Base-by-base conservation (phyloP, 1,140 invertebrate genomes). In the Penaeus chinensis region DNA sequence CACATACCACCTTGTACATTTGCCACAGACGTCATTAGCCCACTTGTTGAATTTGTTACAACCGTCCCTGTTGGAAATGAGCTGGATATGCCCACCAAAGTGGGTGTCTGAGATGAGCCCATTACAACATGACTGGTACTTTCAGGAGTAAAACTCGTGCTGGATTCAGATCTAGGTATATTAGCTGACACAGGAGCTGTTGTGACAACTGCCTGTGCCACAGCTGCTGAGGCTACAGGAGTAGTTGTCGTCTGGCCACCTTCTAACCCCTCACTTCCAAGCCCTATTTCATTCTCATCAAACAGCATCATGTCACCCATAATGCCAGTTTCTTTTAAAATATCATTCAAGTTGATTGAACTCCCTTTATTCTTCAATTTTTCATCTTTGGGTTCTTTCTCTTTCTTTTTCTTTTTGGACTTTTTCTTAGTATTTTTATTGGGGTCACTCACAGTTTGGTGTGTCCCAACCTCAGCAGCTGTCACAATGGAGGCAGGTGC, bases 401-500 rank as follows among this genome's bases (percentile, higher is more conserved):
- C 87, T 62, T 71, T 47, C 71, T 88, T 88, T 74, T 88, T 88
- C 82, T 88, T 88, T 81, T 88, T 88, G 54, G 82, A 84, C 37
- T 88, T 88, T 81, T 88, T 88, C 82, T 88, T 88, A 18, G 32
- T 83, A 65, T 65, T 84, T 84, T 84, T 88, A 84, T 80, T 88
- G 66, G 87, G 71, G 76, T 88, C 87, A 74, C 65, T 74, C 66
- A 84, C 27, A 69, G 82, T 84, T 24, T 88, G 82, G n/a, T 84
- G 82, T 71, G 82, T 65, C 66, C 76, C 76, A 42, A 65, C 76
- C 76, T 84, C 87, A 80, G 71, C 42, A 84, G 74, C 77, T 60
- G 87, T 84, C 63, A 88, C 87, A 78, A 88, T 80, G 60, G 87
- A 84, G 66, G 87, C 61, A 63, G 82, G 82, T 80, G 82, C 82